phyloP scores from a whole-genome alignment of 2,113 vertebrate genomes.

The Urocolius indicus region DNA sequence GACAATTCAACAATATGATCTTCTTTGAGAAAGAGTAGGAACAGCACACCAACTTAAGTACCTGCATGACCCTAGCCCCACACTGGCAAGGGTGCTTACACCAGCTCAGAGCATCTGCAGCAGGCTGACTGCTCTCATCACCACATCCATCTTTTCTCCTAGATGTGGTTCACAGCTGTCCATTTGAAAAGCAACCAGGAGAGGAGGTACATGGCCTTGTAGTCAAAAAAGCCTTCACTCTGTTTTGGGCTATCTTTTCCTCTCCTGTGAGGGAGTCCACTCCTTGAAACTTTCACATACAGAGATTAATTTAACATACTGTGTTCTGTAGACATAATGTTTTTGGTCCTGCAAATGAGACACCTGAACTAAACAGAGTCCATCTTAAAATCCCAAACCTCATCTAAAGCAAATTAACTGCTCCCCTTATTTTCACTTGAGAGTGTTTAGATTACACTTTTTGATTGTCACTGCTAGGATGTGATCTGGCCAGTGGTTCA shows the following conservation, averaged over 20 bases:
- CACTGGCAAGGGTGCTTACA: not conserved
- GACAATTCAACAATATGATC: not conserved
- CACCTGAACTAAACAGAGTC: rapidly evolving
- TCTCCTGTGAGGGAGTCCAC: not conserved
- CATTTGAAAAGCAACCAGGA: not conserved
- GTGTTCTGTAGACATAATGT: not conserved
- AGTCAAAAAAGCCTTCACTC: not conserved
- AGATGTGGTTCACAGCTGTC: not conserved
- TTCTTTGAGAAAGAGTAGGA: not conserved
- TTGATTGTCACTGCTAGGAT: not conserved
- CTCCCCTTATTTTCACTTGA: not conserved
- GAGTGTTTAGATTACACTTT: not conserved
- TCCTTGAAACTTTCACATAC: not conserved
- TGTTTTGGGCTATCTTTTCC: not conserved
- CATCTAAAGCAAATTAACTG: not conserved
- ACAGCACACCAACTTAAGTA: not conserved
- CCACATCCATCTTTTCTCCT: not conserved
- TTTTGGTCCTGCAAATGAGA: not conserved
- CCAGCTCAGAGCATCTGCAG: not conserved
- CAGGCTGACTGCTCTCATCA: not conserved
- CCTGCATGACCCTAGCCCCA: not conserved
- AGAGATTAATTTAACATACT: not conserved
- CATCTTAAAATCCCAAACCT: not conserved
- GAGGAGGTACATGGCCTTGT: not conserved
- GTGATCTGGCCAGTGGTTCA: not conserved